These are phyloP conservation scores for Tangara arthus DNA, from an alignment of 2,797 vertebrate species.

Conservation along the genomic window DNA sequence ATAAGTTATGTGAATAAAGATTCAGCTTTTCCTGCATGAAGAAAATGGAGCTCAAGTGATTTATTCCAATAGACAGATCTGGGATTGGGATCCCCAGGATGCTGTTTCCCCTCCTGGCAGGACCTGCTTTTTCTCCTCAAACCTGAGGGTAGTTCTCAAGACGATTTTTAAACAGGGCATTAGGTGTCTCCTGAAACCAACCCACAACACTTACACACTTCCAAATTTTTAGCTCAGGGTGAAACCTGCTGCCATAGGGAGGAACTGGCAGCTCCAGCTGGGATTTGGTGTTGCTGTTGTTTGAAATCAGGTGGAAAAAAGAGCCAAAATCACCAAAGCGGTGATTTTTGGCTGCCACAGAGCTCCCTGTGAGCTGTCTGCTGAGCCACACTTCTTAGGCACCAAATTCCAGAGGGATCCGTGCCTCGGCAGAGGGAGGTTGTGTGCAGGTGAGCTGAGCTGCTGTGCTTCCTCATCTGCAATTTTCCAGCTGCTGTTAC, in stretches of 20 bases:
- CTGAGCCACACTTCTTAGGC: neutral
- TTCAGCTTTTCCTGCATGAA: neutral
- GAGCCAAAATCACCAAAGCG: fast-evolving
- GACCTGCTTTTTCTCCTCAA: neutral
- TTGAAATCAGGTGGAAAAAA: neutral
- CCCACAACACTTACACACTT: fast-evolving
- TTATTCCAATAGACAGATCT: fast-evolving
- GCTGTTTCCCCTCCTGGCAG: neutral
- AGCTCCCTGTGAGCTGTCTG: neutral
- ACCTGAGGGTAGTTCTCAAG: neutral
- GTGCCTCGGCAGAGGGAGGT: neutral
- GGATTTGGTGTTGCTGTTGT: neutral
- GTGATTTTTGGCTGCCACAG: neutral
- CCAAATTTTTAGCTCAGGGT: neutral
- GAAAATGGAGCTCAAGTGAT: neutral
- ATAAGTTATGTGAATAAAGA: neutral
- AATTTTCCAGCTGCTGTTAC: neutral
- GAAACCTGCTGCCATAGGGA: neutral
- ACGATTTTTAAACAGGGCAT: neutral
- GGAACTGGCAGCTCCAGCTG: fast-evolving
- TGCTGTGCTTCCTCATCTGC: neutral
- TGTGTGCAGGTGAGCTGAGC: neutral
- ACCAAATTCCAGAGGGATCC: neutral
- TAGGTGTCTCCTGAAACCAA: neutral
- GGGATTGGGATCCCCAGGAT: fast-evolving